These are phyloP conservation scores for Philaenus spumarius DNA, from an alignment of 1,140 invertebrate genomes.

Conservation along the genomic window DNA sequence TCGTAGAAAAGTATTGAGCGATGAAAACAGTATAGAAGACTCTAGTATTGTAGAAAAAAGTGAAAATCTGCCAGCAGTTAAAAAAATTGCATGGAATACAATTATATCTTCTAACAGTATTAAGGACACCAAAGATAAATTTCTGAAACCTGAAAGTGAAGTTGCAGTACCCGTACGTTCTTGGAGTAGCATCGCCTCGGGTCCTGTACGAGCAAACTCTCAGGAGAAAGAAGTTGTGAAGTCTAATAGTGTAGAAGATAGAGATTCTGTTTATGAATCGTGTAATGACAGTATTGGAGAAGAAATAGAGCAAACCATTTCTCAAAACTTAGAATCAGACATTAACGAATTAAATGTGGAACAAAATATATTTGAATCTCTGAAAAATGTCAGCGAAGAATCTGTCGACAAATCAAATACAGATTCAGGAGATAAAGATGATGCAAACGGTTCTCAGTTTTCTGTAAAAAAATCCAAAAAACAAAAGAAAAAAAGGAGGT, in stretches of 20 bases:
- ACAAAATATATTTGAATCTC: no score
- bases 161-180: neutral
- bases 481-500: constrained; percentile 27
- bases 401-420: constrained; percentile 20
- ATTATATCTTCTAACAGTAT: neutral
- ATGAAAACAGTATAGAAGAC: neutral
- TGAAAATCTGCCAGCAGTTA: neutral
- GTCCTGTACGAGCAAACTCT: neutral
- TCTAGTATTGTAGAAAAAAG: neutral
- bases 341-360: no score
- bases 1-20: neutral
- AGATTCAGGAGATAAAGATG: constrained; percentile 24
- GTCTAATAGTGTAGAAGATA: constrained; percentile 19
- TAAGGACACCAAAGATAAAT: constrained; percentile 7
- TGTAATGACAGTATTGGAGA: constrained; percentile 23
- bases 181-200: neutral
- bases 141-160: neutral
- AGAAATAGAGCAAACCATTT: neutral
- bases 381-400: no score
- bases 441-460: neutral
- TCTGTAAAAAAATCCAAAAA: constrained; percentile 22
- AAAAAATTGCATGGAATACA: constrained; percentile 7
- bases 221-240: neutral
- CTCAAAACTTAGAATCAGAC: no score
- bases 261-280: constrained; percentile 29